Evolutionary conservation across 2,888 invertebrate genomes (phyloP).

Genomic region (Cataglyphis livida): DNA sequence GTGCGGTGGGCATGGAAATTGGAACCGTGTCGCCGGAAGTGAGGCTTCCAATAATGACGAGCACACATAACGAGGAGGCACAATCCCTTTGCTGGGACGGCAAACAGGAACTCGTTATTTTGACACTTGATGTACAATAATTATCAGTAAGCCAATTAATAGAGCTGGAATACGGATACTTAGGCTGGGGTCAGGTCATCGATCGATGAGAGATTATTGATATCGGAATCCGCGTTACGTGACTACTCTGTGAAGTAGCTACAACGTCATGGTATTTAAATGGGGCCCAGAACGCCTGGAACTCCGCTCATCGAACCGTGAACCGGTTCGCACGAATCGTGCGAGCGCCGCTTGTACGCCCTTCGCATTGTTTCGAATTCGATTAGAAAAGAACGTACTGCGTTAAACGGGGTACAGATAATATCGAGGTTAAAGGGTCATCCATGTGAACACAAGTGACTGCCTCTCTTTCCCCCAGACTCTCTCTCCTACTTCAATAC

Average conservation of each 20-base stretch:
- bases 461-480: neutral
- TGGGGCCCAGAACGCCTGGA: neutral
- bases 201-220: conserved; percentile 23
- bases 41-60: conserved; percentile 56
- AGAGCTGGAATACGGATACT: neutral
- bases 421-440: neutral
- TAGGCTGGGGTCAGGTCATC: too few relatives aligned
- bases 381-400: conserved; percentile 23
- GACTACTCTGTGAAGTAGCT: conserved; percentile 4
- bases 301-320: conserved; percentile 15
- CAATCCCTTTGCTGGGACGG: conserved; percentile 9
- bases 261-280: conserved; percentile 25
- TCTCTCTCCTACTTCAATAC: neutral
- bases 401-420: neutral
- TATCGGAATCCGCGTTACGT: neutral
- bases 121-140: conserved; percentile 5
- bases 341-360: conserved; percentile 13
- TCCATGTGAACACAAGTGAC: neutral
- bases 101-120: conserved; percentile 54
- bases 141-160: conserved; percentile 42
- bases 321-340: conserved; percentile 48
- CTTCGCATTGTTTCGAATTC: conserved; percentile 42
- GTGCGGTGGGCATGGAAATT: conserved; percentile 60
- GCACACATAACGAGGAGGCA: conserved; percentile 34
- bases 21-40: conserved; percentile 71